Evolutionary conservation across 2,888 invertebrate genomes (phyloP).

Genomic region (Galeopsomyia nigrocyanea): DNA sequence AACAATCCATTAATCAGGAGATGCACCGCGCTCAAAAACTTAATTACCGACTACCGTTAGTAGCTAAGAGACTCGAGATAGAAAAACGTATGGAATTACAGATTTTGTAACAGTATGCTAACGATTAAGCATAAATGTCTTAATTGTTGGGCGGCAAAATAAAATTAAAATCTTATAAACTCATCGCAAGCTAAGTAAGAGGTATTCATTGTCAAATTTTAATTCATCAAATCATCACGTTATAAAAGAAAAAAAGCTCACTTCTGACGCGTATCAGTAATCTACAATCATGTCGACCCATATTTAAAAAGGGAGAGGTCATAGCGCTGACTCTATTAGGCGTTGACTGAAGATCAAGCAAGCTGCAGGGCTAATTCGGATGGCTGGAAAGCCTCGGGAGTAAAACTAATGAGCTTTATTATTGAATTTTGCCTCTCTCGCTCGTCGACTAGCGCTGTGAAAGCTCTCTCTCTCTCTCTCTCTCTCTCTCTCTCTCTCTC

Average conservation of each 20-base stretch:
- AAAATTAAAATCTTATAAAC: no score
- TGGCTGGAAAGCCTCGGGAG: slow-evolving; percentile 43
- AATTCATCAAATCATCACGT: no score
- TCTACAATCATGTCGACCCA: slow-evolving; percentile 9
- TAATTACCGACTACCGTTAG: slow-evolving; percentile 7
- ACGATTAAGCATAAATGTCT: no score
- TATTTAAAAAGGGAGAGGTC: slow-evolving; percentile 39
- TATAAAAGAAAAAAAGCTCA: no score
- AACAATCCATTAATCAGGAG: slow-evolving; percentile 30
- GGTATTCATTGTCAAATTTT: no score
- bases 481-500: slow-evolving; percentile 1
- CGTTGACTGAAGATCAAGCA: slow-evolving; percentile 49
- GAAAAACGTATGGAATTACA: no score
- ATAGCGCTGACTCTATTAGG: slow-evolving; percentile 50
- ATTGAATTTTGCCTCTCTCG: slow-evolving; percentile 54
- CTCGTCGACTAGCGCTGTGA: background rate
- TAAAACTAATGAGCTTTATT: slow-evolving; percentile 59
- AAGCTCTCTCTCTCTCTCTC: background rate
- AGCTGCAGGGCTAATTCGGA: slow-evolving; percentile 48
- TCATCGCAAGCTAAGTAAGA: no score
- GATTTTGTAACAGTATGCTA: no score
- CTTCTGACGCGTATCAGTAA: slow-evolving; percentile 5
- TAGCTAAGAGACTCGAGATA: background rate
- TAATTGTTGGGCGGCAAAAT: no score
- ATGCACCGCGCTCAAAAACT: slow-evolving; percentile 1